Percentiles rank a stretch among this genome's conserved stretches.
Evolutionary conservation across 2,888 invertebrate genomes (phyloP).

Genomic region (Bugula neritina): DNA sequence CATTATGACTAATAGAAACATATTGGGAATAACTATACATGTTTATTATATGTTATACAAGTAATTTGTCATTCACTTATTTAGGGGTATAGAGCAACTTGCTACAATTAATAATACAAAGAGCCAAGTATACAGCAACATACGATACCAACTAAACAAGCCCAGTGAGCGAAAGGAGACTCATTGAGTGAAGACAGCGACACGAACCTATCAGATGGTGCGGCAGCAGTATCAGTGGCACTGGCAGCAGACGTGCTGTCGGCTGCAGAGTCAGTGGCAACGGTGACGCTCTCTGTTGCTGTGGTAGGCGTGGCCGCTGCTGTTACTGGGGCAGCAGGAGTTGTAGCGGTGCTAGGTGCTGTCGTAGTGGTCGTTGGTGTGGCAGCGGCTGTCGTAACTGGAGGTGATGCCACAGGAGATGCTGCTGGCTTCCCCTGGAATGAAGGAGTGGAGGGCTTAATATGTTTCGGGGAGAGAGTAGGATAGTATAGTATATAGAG

Average conservation of each 20-base stretch:
- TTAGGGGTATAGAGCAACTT: no score
- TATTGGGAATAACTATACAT: no score
- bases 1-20: no score
- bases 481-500: no score
- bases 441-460: background rate
- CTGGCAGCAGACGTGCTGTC: background rate
- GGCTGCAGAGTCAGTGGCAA: background rate
- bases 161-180: no score
- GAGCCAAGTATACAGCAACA: no score
- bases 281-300: slow-evolving; percentile 32
- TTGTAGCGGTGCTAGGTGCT: slow-evolving; percentile 39
- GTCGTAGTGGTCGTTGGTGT: slow-evolving; percentile 35
- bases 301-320: slow-evolving; percentile 34
- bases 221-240: background rate
- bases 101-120: no score
- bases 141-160: no score
- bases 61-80: no score
- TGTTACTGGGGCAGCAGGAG: slow-evolving; percentile 28
- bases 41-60: no score
- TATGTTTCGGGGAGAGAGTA: no score
- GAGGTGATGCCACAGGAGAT: slow-evolving; percentile 34
- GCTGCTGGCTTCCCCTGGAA: slow-evolving; percentile 13
- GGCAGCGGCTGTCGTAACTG: slow-evolving; percentile 23
- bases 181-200: no score
- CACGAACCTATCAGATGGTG: background rate